A percentile compares a stretch with the other conserved stretches of the same genome.
These are phyloP conservation scores for Enteromius trimaculatus DNA, from an alignment of 2,797 vertebrate genomes.

Conservation along the genomic window DNA sequence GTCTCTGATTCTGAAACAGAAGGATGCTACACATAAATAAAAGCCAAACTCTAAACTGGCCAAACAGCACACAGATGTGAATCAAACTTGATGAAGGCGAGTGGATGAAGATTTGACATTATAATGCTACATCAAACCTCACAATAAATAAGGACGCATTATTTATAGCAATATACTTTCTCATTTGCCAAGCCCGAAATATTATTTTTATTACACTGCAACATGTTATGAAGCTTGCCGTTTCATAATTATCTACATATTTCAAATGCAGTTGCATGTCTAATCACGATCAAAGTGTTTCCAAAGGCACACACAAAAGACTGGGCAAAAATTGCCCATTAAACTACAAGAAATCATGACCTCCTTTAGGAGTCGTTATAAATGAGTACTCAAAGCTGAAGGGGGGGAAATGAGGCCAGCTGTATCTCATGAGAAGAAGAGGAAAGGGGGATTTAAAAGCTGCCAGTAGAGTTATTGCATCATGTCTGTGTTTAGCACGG, in stretches of 20 bases:
- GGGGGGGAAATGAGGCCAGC: constrained; percentile 45
- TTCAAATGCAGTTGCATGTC: constrained; percentile 24
- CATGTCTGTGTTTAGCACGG: constrained; percentile 56
- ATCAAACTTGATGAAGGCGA: not conserved
- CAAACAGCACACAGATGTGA: not conserved
- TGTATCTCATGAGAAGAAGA: constrained; percentile 52
- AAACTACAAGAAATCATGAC: constrained; percentile 40
- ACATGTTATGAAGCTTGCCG: not conserved
- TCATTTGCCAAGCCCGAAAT: not conserved
- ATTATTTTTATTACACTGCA: not conserved
- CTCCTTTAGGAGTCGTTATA: constrained; percentile 36
- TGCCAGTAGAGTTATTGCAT: constrained; percentile 58
- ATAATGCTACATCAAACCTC: not conserved
- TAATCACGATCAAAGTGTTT: constrained; percentile 30
- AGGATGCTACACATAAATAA: not conserved
- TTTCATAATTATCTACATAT: constrained; percentile 4
- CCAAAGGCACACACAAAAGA: constrained; percentile 19
- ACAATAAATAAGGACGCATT: not conserved
- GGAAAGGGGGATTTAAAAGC: constrained; percentile 47
- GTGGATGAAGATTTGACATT: not conserved
- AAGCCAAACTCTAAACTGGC: not conserved
- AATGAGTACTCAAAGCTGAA: constrained; percentile 45
- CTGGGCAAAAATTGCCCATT: constrained; percentile 28
- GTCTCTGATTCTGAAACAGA: not conserved
- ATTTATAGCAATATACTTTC: not conserved